Evolutionary conservation across 1,140 invertebrate species (phyloP).

Genomic region (honey bee (Apis mellifera)): Amel_HAv3.1 CM009934.2:9004001-9004500

Average conservation of each 20-base stretch:
- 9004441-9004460: too few species aligned
- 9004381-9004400: too few species aligned
- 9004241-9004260: neutral
- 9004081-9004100: too few species aligned
- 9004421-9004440: too few species aligned
- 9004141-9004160: neutral
- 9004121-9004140: neutral
- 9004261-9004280: neutral
- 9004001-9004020: neutral
- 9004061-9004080: neutral
- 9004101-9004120: too few species aligned
- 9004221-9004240: slow-evolving; percentile 14
- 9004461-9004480: too few species aligned
- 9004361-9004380: too few species aligned
- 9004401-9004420: too few species aligned
- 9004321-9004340: neutral
- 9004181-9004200: neutral
- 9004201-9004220: slow-evolving; percentile 6
- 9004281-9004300: neutral
- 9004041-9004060: neutral
- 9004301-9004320: neutral
- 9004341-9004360: neutral
- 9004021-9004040: neutral
- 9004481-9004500: too few species aligned
- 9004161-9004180: slow-evolving; percentile 6